phyloP scores from a whole-genome alignment of 2,888 invertebrate genomes.

The Pristionchus maxplancki region DNA sequence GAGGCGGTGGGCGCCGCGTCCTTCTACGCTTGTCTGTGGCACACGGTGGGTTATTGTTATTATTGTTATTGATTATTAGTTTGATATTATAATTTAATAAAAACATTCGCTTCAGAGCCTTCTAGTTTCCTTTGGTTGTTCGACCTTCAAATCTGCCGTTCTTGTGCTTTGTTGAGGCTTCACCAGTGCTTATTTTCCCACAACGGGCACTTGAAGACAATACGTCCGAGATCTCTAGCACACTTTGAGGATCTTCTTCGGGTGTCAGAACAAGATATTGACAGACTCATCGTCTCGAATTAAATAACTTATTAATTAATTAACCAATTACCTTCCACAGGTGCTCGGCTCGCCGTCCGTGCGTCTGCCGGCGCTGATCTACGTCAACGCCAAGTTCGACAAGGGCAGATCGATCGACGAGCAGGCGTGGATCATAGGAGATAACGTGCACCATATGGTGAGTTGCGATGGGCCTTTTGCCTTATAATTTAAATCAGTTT shows the following conservation, averaged over 20 bases:
- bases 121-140: neutral
- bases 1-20: conserved; percentile 85
- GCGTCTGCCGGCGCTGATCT: conserved; percentile 88
- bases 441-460: conserved; percentile 89
- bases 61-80: neutral
- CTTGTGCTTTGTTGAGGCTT: no score
- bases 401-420: conserved; percentile 86
- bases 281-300: no score
- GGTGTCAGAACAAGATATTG: neutral
- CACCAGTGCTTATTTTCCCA: no score
- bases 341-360: conserved; percentile 88
- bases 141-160: neutral
- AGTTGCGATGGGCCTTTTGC: neutral
- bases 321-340: conserved; percentile 73
- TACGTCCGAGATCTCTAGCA: no score
- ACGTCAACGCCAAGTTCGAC: conserved; percentile 87
- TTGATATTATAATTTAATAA: neutral
- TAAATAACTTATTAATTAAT: conserved; percentile 26
- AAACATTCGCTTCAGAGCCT: no score
- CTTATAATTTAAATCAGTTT: no score
- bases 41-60: conserved; percentile 77
- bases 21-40: conserved; percentile 92
- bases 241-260: neutral
- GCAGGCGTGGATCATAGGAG: conserved; percentile 89
- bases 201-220: no score